Base-by-base conservation (phyloP, 2,797 vertebrate species). In the Acropternis orthonyx region DNA sequence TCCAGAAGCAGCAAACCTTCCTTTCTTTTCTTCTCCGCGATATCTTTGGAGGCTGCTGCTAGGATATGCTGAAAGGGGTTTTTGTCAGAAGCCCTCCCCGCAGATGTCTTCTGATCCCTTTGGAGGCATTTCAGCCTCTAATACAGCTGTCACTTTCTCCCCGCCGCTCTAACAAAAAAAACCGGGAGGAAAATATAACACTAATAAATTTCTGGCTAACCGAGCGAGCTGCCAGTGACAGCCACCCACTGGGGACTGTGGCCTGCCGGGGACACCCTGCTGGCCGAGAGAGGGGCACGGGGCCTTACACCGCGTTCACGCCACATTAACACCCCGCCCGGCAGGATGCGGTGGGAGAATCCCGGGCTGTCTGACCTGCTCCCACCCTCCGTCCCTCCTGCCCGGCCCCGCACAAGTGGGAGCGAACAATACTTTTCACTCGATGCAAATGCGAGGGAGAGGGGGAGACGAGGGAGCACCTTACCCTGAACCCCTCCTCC, bases 81-180 rank as follows among this genome's bases (percentile, higher is more conserved):
- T 97, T 95, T 96, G 89, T 95, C 87, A 95, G 72, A 37, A 95
- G 78, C 85, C 55, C 68, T 79, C 81, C 43, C 90, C 24, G 90
- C 93, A 94, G 92, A 94, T 91, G 89, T 92, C 96, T 92, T 86
- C 91, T 92, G 97, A 98, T 98, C 97, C 97, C 97, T 98, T 97
- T 91, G 62, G 96, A 97, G 97, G 98, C 98, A 98, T 98, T 98
- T 96, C 96, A 97, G 97, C 74, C 97, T 96, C 95, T 95, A 88
- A 91, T 66, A 98, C 98, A 98, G 98, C 98, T 98, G 98, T 98
- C 98, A 97, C 97, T 97, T 97, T 97, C 97, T 97, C 92, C 96
- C 84, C 2, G 68, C 88, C 58, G 92, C 92, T 95, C 83, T 67
- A 91, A 94, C 87, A 81, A 49, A 14, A 49, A 49, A 91, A 92